Base-by-base conservation (phyloP, 2,888 invertebrate genomes). In the Trilocha varians region DNA sequence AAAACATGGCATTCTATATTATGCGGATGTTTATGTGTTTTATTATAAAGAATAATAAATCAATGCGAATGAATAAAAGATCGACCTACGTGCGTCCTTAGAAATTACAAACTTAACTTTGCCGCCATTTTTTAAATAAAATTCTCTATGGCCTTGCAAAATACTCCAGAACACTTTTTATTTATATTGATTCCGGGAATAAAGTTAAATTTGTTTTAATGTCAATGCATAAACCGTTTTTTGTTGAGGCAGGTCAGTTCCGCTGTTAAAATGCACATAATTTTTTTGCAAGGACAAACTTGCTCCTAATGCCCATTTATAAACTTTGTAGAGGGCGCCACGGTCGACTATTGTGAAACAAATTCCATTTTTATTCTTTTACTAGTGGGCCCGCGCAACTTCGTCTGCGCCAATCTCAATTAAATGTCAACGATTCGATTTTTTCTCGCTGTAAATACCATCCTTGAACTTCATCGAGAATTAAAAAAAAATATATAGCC, bases 221-320 rank as follows among this genome's bases (percentile, higher is more conserved):
- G 33, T 41, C 16, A 34, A 16, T 32, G 25, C 11, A n/a, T 8
- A 17, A 42, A 38, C 42, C 18, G 16, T 25, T 42, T 38, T 33
- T 35, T 42, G 16, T 39, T 42, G 42, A 38, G 42, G 42, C 35
- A 42, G 42, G 42, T 42, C 35, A 39, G 35, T 38, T 42, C 6
- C 8, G 18, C 16, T 35, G n/a, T 25, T 39, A 13, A 38, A 13
- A 42, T 42, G 42, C 42, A 32, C 42, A 42, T 42, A 42, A 16
- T 42, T 11, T 35, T 17, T 17, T n/a, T 9, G 13, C 42, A 38
- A 42, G 42, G 38, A 38, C 42, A 35, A 1, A 13, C n/a, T 35
- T 13, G 25, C 32, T 15, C 32, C 13, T 17, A 17, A 17, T 3
- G 17, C 9, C 17, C 25, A 25, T 25, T 25, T 13, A 13, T 16